phyloP scores from a whole-genome alignment of 2,113 vertebrate species.

The Meles meles region DNA sequence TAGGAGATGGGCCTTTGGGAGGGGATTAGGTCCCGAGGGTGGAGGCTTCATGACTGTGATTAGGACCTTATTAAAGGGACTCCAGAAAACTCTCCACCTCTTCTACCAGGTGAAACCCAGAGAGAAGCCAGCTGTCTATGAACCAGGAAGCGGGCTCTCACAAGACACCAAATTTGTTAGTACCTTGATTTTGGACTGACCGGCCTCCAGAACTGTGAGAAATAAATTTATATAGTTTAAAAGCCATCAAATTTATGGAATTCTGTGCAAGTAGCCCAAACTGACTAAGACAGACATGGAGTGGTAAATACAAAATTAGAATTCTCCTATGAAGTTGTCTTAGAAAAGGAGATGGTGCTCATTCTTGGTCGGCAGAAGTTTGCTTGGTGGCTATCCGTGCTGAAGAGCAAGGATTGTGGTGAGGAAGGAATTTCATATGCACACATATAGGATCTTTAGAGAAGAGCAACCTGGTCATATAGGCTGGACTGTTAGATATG shows the following conservation, averaged over 20 bases:
- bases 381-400: not conserved
- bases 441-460: not conserved
- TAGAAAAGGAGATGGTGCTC: not conserved
- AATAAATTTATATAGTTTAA: not conserved
- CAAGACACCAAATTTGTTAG: not conserved
- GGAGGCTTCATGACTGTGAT: not conserved
- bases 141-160: not conserved
- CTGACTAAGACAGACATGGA: not conserved
- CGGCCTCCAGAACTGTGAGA: not conserved
- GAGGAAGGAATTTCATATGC: not conserved
- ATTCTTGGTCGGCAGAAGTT: not conserved
- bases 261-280: not conserved
- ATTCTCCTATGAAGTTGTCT: not conserved
- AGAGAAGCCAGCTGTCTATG: not conserved
- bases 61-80: not conserved
- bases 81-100: not conserved
- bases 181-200: not conserved
- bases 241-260: not conserved
- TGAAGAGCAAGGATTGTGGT: not conserved
- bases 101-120: not conserved
- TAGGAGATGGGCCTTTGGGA: not conserved
- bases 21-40: not conserved
- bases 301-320: not conserved
- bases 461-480: not conserved
- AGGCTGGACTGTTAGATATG: not conserved